Conservation (phyloP, 2,113 vertebrate genomes). For the Etheostoma cragini region DNA sequence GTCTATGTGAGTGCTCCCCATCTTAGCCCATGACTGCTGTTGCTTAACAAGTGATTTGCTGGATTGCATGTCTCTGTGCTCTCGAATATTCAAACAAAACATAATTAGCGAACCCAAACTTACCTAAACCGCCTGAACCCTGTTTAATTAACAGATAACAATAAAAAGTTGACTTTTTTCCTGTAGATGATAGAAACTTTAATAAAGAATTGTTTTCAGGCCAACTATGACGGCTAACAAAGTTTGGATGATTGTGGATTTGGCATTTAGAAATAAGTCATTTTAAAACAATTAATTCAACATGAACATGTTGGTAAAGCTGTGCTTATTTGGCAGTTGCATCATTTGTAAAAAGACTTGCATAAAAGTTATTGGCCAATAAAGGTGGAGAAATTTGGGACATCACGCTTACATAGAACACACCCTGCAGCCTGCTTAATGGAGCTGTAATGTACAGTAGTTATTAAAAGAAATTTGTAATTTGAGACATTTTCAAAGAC, state of each 20-base stretch:
- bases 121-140: no score
- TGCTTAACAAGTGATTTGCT: background rate
- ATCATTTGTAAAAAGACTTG: no score
- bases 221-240: no score
- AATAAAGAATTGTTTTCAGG: background rate
- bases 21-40: background rate
- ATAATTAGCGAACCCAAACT: background rate
- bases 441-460: no score
- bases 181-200: background rate
- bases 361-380: no score
- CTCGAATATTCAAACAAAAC: background rate
- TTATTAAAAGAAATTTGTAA: no score
- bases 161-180: no score
- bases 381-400: no score
- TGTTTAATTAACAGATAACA: no score
- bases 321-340: background rate
- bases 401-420: no score
- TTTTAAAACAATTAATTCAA: background rate
- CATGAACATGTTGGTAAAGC: background rate
- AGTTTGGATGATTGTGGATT: background rate
- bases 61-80: background rate
- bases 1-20: slow-evolving; percentile 89
- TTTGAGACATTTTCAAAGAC: no score
- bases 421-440: no score
- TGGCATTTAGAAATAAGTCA: background rate